phyloP scores from a whole-genome alignment of 2,888 invertebrate species.

The Andrena praecox region DNA sequence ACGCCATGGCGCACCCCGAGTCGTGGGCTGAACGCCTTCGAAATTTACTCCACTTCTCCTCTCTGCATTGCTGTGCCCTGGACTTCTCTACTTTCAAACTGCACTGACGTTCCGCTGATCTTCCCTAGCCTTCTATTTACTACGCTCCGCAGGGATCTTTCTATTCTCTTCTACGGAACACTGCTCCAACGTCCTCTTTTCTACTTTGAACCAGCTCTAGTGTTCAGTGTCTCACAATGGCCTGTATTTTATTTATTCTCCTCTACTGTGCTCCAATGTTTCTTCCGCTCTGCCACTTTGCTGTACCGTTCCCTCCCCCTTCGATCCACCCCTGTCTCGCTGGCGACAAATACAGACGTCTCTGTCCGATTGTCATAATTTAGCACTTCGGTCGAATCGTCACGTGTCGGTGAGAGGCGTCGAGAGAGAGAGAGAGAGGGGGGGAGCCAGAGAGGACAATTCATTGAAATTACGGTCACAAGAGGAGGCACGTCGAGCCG shows the following conservation, averaged over 20 bases:
- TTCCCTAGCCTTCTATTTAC: too few relatives aligned
- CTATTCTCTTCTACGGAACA: too few relatives aligned
- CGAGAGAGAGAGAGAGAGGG: neutral
- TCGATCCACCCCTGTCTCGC: too few relatives aligned
- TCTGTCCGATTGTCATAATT: conserved; percentile 32
- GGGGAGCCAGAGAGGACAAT: neutral
- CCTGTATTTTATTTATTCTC: neutral
- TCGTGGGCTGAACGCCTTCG: conserved; percentile 6
- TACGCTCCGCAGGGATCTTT: too few relatives aligned
- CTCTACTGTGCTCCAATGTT: too few relatives aligned
- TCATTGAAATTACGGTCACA: conserved; percentile 44
- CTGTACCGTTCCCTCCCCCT: too few relatives aligned
- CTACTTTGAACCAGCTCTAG: too few relatives aligned
- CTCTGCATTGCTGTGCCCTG: neutral
- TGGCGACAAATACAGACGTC: neutral
- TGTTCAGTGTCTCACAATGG: neutral
- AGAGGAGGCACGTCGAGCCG: conserved; percentile 28
- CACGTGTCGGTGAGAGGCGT: conserved; percentile 50
- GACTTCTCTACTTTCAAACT: neutral
- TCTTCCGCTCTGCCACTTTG: too few relatives aligned
- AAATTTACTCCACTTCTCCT: conserved; percentile 41
- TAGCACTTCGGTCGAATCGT: conserved; percentile 49
- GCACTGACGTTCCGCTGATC: too few relatives aligned
- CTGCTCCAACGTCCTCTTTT: too few relatives aligned
- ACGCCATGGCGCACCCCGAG: conserved; percentile 20